Evolutionary conservation across 2,113 vertebrate species (phyloP), one percentile per base, ranked within the genome.

Genomic region (Mystacornis crossleyi): DNA sequence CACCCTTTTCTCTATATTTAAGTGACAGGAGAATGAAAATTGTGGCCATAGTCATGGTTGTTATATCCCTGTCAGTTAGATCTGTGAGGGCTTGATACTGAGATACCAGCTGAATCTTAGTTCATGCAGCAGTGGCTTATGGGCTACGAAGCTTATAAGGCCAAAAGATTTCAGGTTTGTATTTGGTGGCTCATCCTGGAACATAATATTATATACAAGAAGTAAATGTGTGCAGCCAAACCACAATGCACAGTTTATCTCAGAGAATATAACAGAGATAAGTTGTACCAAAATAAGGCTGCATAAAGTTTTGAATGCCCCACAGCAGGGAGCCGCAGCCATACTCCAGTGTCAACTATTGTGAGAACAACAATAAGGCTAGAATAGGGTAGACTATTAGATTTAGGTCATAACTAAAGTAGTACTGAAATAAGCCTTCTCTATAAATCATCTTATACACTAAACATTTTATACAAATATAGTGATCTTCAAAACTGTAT

Each of bases 171-270:
- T 74, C 34, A n/a, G 14, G 14, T 84, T 54, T 58, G 38, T 28
- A 58, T 54, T 18, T 65, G 9, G 29, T 38, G 28, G 8, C 6
- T 86, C 0, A 2, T 51, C 17, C n/a, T 0, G 0, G 40, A 79
- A 75, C 6, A 53, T 23, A 67, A 36, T 36, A n/a, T 14, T 25
- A 19, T 21, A 18, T 62, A 7, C 34, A 55, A 43, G 29, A 64
- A 50, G 18, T 16, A 57, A 70, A 91, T 26, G 6, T 17, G 19
- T 67, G 57, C 51, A 81, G 65, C 13, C 40, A 42, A 87, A 95
- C 6, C 28, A 77, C 50, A 72, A 21, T 17, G 64, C 36, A 51
- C 40, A 45, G 24, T 42, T 65, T n/a, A 36, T 58, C 40, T 93
- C 71, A 73, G 73, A 58, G 26, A 21, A 33, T 69, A 54, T 65